A percentile compares a stretch with the other conserved stretches of the same genome.
phyloP scores from a whole-genome alignment of 2,113 vertebrate genomes.

The Ranitomeya variabilis region DNA sequence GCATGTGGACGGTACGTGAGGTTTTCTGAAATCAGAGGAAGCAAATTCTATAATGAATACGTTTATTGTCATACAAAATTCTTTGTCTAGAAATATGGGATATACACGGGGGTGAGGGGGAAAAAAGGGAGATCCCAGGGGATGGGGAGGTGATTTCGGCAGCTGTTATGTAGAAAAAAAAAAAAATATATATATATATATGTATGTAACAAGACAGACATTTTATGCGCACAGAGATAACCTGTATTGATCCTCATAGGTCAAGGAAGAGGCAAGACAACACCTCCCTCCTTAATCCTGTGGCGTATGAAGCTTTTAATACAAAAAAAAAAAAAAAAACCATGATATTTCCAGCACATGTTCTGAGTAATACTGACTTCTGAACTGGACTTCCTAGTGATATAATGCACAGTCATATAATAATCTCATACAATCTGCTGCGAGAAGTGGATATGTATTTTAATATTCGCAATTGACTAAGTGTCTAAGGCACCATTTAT shows the following conservation, averaged over 20 bases:
- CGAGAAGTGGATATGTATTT: constrained; percentile 38
- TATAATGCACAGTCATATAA: constrained; percentile 22
- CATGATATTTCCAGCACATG: constrained; percentile 48
- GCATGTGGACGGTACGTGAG: neutral
- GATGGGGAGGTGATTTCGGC: constrained; percentile 22
- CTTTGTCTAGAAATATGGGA: constrained; percentile 93
- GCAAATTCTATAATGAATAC: constrained; percentile 90
- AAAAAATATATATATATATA: neutral
- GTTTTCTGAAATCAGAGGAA: neutral
- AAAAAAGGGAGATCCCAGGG: constrained; percentile 1
- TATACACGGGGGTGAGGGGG: constrained; percentile 72
- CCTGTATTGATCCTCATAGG: constrained; percentile 24
- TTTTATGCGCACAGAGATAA: constrained; percentile 29
- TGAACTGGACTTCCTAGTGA: constrained; percentile 16
- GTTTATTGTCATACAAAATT: constrained; percentile 99
- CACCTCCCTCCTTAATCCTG: neutral
- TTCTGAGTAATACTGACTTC: constrained; percentile 49
- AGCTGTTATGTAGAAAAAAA: constrained; percentile 46
- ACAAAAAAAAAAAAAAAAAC: constrained; percentile 14
- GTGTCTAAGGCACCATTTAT: constrained; percentile 56
- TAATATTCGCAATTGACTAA: constrained; percentile 39
- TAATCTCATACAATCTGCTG: neutral
- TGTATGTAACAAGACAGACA: constrained; percentile 37
- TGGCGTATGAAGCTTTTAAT: constrained; percentile 18
- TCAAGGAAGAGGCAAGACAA: neutral